Evolutionary conservation across 1,140 invertebrate species (phyloP).

Genomic region (Drosophila takahashii): DNA sequence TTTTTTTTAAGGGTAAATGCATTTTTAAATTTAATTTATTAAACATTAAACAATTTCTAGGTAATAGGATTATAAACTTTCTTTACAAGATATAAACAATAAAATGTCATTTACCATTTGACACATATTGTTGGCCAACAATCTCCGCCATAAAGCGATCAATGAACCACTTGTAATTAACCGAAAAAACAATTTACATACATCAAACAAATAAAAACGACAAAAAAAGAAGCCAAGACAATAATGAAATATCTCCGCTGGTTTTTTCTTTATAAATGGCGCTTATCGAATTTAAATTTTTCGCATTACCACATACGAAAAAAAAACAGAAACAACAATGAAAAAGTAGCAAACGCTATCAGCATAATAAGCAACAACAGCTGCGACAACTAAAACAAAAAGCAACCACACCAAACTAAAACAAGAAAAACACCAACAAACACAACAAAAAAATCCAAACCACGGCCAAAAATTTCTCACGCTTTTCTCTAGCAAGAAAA

Average conservation of each 20-base stretch:
- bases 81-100: too few species aligned
- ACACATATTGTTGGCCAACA: neutral
- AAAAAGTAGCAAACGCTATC: slow-evolving; percentile 64
- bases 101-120: neutral
- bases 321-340: slow-evolving; percentile 49
- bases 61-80: too few species aligned
- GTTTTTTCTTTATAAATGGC: slow-evolving; percentile 42
- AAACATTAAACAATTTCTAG: too few species aligned
- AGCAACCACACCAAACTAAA: slow-evolving; percentile 52
- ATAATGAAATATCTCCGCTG: slow-evolving; percentile 38
- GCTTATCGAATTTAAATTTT: slow-evolving; percentile 78
- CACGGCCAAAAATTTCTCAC: slow-evolving; percentile 80
- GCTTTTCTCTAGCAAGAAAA: slow-evolving; percentile 66
- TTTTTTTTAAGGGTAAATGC: neutral
- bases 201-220: slow-evolving; percentile 19
- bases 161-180: slow-evolving; percentile 34
- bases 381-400: slow-evolving; percentile 54
- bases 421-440: slow-evolving; percentile 48
- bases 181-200: slow-evolving; percentile 24
- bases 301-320: slow-evolving; percentile 44
- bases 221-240: slow-evolving; percentile 37
- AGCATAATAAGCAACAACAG: slow-evolving; percentile 71
- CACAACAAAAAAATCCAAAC: slow-evolving; percentile 62
- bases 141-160: slow-evolving; percentile 1
- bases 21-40: too few species aligned